phyloP scores from a whole-genome alignment of 2,888 invertebrate genomes.

The Tribolium freemani region DNA sequence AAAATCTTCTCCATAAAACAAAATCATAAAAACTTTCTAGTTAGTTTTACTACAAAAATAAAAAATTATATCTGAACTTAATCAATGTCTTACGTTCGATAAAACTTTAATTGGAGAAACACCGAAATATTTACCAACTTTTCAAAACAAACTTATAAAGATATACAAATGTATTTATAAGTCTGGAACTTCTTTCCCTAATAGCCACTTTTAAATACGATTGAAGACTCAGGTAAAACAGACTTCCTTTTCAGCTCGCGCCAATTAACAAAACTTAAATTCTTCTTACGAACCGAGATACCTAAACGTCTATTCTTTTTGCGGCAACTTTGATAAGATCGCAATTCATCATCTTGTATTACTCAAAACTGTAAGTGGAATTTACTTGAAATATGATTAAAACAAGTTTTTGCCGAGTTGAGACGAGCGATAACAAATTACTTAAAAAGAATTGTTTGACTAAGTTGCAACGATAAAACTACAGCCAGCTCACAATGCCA shows the following conservation, averaged over 20 bases:
- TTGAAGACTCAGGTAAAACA: not conserved
- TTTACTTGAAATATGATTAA: conserved; percentile 34
- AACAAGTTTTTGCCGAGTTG: conserved; percentile 29
- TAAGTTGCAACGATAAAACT: conserved; percentile 28
- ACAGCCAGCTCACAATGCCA: conserved; percentile 16
- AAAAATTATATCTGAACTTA: conserved; percentile 5
- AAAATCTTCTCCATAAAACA: not conserved
- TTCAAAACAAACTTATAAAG: conserved; percentile 8
- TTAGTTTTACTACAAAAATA: conserved; percentile 3
- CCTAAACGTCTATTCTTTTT: not conserved
- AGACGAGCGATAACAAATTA: conserved; percentile 32
- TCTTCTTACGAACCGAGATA: not conserved
- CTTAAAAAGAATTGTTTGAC: conserved; percentile 32
- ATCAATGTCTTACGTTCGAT: conserved; percentile 2
- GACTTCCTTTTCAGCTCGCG: not conserved
- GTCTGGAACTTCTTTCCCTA: not conserved
- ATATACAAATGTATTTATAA: conserved; percentile 7
- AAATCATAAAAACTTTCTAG: conserved; percentile 7
- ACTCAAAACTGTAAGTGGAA: conserved; percentile 32
- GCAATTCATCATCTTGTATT: conserved; percentile 28
- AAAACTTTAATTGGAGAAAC: conserved; percentile 13
- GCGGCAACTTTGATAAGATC: conserved; percentile 4
- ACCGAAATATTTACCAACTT: conserved; percentile 8
- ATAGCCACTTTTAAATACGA: not conserved
- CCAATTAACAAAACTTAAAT: not conserved